Evolutionary conservation across 2,797 vertebrate species (phyloP).

Genomic region (Eulemur albifrons): DNA sequence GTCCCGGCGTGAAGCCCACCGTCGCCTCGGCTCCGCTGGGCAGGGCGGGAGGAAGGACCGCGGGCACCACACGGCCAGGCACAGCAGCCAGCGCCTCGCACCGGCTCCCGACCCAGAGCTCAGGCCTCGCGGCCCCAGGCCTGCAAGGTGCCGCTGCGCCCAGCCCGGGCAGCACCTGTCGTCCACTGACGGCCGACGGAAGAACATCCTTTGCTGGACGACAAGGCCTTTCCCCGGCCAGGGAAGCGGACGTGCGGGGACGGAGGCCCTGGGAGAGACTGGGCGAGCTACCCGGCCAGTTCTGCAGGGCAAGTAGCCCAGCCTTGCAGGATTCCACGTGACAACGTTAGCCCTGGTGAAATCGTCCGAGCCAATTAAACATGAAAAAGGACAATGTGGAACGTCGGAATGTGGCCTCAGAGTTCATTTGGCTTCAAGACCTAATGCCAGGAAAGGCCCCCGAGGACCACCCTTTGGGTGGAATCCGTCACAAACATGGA

Average conservation of each 20-base stretch:
- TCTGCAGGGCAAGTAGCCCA: not conserved
- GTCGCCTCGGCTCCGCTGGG: not conserved
- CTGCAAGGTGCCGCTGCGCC: fast-evolving
- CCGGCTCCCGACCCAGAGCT: fast-evolving
- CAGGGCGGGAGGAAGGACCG: not conserved
- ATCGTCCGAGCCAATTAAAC: not conserved
- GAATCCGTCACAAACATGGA: not conserved
- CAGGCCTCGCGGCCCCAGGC: not conserved
- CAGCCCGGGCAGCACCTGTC: not conserved
- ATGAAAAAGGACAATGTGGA: not conserved
- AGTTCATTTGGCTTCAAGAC: fast-evolving
- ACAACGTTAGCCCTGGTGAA: not conserved
- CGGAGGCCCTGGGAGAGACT: not conserved
- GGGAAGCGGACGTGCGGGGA: not conserved
- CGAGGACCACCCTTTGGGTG: fast-evolving
- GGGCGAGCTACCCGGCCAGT: fast-evolving
- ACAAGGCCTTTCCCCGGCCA: not conserved
- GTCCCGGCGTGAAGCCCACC: not conserved
- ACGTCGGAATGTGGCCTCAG: fast-evolving
- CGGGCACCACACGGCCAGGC: too few species aligned
- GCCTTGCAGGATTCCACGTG: fast-evolving
- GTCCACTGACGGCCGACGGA: not conserved
- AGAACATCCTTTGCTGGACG: not conserved
- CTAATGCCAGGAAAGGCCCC: not conserved
- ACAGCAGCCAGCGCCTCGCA: fast-evolving